Evolutionary conservation across 2,797 vertebrate species (phyloP).

Genomic region (Anguilla marmorata): DNA sequence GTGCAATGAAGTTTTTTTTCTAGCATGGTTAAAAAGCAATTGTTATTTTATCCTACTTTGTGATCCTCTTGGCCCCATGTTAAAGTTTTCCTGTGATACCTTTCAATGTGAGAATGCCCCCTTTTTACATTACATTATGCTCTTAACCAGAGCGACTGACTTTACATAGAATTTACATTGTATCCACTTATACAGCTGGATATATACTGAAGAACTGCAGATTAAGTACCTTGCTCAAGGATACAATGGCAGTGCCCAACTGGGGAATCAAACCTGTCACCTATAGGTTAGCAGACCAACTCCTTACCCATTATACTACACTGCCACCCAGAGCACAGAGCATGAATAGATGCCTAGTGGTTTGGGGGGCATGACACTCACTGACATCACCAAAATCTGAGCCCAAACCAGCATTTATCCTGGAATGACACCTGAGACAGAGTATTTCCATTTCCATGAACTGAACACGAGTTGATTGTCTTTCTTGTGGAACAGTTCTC

Average conservation of each 20-base stretch:
- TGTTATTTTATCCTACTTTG: neutral
- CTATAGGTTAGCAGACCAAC: no score
- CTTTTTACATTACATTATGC: neutral
- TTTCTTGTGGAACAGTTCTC: no score
- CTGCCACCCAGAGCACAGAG: no score
- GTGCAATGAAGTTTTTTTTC: neutral
- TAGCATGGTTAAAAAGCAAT: neutral
- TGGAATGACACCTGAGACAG: neutral
- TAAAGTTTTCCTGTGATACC: neutral
- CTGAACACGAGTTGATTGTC: neutral
- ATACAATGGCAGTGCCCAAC: no score
- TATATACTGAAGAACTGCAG: no score
- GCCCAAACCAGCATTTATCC: neutral
- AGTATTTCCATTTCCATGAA: neutral
- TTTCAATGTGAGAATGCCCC: neutral
- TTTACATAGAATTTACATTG: no score
- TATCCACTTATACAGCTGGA: no score
- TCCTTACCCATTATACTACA: no score
- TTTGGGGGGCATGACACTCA: neutral
- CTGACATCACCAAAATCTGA: neutral
- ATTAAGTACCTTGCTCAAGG: no score
- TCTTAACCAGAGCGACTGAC: no score
- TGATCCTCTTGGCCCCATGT: neutral
- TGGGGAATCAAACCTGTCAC: no score
- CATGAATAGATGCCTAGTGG: no score